Evolutionary conservation across 1,140 invertebrate species (phyloP).

Genomic region (Temnothorax curvispinosus): DNA sequence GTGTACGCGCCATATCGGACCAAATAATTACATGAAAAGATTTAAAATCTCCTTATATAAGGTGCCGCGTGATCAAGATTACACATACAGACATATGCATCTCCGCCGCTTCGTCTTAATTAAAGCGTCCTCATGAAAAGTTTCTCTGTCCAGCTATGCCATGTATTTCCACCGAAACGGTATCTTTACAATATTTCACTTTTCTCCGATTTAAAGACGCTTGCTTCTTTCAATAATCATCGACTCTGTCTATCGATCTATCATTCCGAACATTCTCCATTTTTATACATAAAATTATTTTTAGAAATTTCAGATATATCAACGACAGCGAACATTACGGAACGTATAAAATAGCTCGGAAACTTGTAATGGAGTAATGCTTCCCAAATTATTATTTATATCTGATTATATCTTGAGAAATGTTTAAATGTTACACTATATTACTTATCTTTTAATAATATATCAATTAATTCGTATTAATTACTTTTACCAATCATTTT

Average conservation of each 20-base stretch:
- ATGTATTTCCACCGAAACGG: not conserved
- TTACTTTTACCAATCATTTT: constrained; percentile 12
- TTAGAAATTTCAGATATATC: not conserved
- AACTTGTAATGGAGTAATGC: not conserved
- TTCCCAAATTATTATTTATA: not conserved
- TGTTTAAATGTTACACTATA: not conserved
- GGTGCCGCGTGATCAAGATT: constrained; percentile 33
- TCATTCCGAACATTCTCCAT: too few relatives aligned
- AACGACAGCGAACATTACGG: not conserved
- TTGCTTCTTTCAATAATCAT: not conserved
- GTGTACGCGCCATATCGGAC: not conserved
- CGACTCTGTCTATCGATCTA: not conserved
- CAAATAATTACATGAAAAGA: constrained; percentile 41
- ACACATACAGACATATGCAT: not conserved
- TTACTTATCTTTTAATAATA: not conserved
- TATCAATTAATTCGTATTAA: not conserved
- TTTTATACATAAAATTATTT: not conserved
- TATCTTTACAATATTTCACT: constrained; percentile 29
- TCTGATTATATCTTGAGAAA: not conserved
- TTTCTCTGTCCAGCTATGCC: constrained; percentile 5
- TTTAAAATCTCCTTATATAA: constrained; percentile 46
- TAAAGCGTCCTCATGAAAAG: constrained; percentile 25
- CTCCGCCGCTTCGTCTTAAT: constrained; percentile 38
- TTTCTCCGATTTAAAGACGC: not conserved
- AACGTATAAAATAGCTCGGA: not conserved